phyloP scores from a whole-genome alignment of 2,888 invertebrate species.

The Drosophila sordidula region DNA sequence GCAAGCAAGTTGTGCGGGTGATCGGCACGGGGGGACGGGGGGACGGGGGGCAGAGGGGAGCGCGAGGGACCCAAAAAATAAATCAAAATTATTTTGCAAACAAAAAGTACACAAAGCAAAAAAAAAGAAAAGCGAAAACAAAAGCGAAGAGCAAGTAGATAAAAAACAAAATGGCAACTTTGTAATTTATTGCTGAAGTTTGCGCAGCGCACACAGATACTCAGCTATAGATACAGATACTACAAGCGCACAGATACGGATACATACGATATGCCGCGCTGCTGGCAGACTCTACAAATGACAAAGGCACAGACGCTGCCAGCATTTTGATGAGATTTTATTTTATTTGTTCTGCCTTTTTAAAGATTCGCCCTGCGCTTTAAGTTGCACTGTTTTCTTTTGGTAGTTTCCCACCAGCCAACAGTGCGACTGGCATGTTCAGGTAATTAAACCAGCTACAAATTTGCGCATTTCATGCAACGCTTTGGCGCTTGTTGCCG shows the following conservation, averaged over 20 bases:
- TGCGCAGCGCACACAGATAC: conserved; percentile 60
- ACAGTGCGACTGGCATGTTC: conserved; percentile 10
- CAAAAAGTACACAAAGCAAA: conserved; percentile 62
- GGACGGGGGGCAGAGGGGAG: too few relatives aligned
- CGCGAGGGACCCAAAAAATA: conserved; percentile 61
- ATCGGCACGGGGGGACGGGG: too few relatives aligned
- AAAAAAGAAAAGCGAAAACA: conserved; percentile 29
- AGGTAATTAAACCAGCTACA: conserved; percentile 64
- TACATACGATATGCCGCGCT: conserved; percentile 12
- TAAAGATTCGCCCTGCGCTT: conserved; percentile 46
- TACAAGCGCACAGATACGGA: conserved; percentile 20
- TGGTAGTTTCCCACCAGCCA: conserved; percentile 21
- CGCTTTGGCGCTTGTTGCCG: conserved; percentile 60
- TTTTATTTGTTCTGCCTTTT: conserved; percentile 3
- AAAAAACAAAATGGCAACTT: conserved; percentile 81
- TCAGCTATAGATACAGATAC: conserved; percentile 18
- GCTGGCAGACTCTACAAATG: conserved; percentile 43
- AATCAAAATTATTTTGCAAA: conserved; percentile 82
- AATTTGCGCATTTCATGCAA: conserved; percentile 51
- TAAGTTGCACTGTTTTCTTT: conserved; percentile 28
- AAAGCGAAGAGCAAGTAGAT: conserved; percentile 50
- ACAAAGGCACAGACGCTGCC: conserved; percentile 57
- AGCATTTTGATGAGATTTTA: conserved; percentile 60
- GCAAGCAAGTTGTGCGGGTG: conserved; percentile 28
- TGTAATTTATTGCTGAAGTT: conserved; percentile 81